phyloP scores from a whole-genome alignment of 1,140 invertebrate species.

The Habropoda laboriosa region DNA sequence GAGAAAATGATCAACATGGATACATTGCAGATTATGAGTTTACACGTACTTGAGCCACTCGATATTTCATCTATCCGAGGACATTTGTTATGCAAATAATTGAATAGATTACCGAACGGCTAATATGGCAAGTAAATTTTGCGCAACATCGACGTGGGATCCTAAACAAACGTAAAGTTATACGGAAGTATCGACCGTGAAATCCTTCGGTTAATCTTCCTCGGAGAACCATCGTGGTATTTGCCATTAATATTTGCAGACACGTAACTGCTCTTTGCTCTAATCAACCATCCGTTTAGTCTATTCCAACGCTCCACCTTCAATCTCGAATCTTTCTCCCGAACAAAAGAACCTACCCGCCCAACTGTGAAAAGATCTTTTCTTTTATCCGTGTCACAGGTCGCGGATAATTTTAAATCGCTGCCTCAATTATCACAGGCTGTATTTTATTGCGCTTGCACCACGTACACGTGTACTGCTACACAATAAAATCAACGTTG shows the following conservation, averaged over 20 bases:
- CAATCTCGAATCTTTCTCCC: neutral
- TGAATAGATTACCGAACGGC: constrained; percentile 45
- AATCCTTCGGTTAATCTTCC: constrained; percentile 50
- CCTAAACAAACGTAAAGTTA: constrained; percentile 54
- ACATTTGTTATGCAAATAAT: constrained; percentile 61
- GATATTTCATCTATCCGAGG: constrained; percentile 42
- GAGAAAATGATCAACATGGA: neutral
- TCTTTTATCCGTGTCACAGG: no score
- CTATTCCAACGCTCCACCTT: neutral
- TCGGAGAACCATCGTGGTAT: constrained; percentile 41
- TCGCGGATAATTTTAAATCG: no score
- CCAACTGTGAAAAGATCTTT: no score
- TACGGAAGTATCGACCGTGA: constrained; percentile 45
- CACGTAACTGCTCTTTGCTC: constrained; percentile 6
- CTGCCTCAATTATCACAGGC: no score
- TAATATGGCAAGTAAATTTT: constrained; percentile 62
- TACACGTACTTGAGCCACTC: constrained; percentile 40
- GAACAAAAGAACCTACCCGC: neutral
- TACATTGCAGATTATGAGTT: constrained; percentile 54
- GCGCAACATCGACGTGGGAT: constrained; percentile 40
- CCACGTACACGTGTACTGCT: no score
- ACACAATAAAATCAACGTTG: no score
- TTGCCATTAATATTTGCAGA: constrained; percentile 55
- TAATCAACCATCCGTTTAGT: neutral
- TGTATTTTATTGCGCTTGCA: no score